These are phyloP conservation scores for Parnassius smintheus DNA, from an alignment of 2,888 invertebrate species.

Conservation along the genomic window DNA sequence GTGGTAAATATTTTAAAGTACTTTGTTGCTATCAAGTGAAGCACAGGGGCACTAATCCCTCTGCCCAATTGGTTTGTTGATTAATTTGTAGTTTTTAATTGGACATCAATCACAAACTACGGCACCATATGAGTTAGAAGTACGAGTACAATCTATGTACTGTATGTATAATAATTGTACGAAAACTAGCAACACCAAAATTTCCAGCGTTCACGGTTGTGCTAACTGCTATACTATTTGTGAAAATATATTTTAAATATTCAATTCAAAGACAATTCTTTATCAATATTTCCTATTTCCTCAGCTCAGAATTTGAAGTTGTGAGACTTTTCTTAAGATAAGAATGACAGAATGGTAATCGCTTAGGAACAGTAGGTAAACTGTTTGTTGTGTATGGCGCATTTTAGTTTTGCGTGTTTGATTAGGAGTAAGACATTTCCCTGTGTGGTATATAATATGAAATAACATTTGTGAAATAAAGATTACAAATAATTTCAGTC, in stretches of 20 bases:
- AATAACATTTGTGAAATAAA: neutral
- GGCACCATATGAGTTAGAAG: too few species aligned
- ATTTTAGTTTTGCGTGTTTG: conserved; percentile 44
- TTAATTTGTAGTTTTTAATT: too few species aligned
- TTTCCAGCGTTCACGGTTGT: neutral
- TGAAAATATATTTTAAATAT: neutral
- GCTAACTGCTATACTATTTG: neutral
- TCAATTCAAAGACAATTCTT: neutral
- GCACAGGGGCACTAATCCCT: too few species aligned
- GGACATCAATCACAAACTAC: too few species aligned
- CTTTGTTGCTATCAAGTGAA: too few species aligned
- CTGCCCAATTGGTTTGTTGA: too few species aligned
- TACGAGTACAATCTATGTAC: too few species aligned
- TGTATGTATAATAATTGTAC: too few species aligned
- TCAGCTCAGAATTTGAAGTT: neutral
- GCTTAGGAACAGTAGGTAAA: too few species aligned
- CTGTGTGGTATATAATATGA: conserved; percentile 47
- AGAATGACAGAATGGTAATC: neutral
- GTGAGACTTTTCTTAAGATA: neutral
- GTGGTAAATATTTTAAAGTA: too few species aligned
- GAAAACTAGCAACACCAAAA: too few species aligned
- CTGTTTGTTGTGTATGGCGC: conserved; percentile 46
- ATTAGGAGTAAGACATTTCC: conserved; percentile 45
- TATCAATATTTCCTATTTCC: too few species aligned
- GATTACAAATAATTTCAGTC: neutral